Conservation (phyloP, 2,888 invertebrate genomes). For the Pyrocoelia pectoralis region DNA sequence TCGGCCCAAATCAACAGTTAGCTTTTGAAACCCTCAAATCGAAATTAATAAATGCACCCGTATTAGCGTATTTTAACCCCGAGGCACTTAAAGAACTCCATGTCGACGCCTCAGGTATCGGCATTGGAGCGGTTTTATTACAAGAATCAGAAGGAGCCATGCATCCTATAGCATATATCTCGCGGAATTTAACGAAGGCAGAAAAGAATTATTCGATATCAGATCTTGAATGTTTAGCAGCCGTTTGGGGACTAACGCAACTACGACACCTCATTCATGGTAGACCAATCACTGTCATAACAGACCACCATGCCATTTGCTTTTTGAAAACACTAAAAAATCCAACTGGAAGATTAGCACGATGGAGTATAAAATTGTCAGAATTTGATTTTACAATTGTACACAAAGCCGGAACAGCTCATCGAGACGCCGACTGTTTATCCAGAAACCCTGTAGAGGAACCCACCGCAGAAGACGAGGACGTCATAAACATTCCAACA, state of each 20-base stretch:
- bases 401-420: slow-evolving; percentile 18
- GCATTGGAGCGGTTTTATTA: slow-evolving; percentile 15
- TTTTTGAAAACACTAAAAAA: slow-evolving; percentile 8
- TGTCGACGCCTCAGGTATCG: slow-evolving; percentile 20
- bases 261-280: slow-evolving; percentile 37
- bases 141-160: slow-evolving; percentile 1
- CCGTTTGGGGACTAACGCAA: slow-evolving; percentile 32
- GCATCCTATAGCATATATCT: slow-evolving; percentile 39
- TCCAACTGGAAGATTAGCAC: slow-evolving; percentile 8
- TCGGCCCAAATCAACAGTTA: slow-evolving; percentile 28
- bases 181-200: slow-evolving; percentile 19
- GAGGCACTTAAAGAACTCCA: slow-evolving; percentile 10
- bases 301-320: slow-evolving; percentile 25
- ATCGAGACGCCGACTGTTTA: slow-evolving; percentile 25
- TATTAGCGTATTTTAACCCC: slow-evolving; percentile 22
- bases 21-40: slow-evolving; percentile 10
- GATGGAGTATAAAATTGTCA: slow-evolving; percentile 22
- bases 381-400: slow-evolving; percentile 25
- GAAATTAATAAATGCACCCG: slow-evolving; percentile 30
- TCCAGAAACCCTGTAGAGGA: slow-evolving; percentile 12
- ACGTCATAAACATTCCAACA: slow-evolving; percentile 9
- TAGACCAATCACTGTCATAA: slow-evolving; percentile 16
- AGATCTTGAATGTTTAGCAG: slow-evolving; percentile 34
- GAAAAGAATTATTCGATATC: slow-evolving; percentile 39
- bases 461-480: background rate